phyloP scores from a whole-genome alignment of 1,140 invertebrate genomes.

The Scaptomyza hsui region DNA sequence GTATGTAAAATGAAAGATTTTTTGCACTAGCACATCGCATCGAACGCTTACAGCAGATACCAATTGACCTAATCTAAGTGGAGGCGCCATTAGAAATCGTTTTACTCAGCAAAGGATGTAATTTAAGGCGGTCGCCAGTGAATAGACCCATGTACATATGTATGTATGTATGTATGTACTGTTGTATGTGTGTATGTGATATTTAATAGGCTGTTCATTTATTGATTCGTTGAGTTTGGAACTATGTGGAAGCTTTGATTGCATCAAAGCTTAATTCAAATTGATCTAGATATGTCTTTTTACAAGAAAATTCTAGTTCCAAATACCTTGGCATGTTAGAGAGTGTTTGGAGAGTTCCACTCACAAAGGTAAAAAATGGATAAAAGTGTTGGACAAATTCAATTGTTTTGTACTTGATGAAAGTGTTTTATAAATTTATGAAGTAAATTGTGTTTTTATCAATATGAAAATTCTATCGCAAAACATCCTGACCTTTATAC shows the following conservation, averaged over 20 bases:
- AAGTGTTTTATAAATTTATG: no score
- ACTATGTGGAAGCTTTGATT: not conserved
- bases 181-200: not conserved
- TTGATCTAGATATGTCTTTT: no score
- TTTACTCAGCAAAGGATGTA: constrained; percentile 65
- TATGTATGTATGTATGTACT: not conserved
- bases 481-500: no score
- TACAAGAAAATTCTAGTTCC: no score
- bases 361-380: no score
- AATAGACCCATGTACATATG: not conserved
- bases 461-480: no score
- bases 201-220: constrained; percentile 3
- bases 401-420: no score
- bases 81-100: constrained; percentile 76
- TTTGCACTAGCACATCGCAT: constrained; percentile 33
- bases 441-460: no score
- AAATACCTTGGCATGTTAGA: no score
- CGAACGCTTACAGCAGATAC: constrained; percentile 32
- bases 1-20: constrained; percentile 33
- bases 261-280: not conserved
- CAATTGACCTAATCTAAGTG: constrained; percentile 56
- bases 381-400: no score
- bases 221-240: constrained; percentile 4
- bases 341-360: no score
- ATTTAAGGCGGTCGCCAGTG: constrained; percentile 51